Conservation (phyloP, 2,797 vertebrate species). For the Argentina silus region DNA sequence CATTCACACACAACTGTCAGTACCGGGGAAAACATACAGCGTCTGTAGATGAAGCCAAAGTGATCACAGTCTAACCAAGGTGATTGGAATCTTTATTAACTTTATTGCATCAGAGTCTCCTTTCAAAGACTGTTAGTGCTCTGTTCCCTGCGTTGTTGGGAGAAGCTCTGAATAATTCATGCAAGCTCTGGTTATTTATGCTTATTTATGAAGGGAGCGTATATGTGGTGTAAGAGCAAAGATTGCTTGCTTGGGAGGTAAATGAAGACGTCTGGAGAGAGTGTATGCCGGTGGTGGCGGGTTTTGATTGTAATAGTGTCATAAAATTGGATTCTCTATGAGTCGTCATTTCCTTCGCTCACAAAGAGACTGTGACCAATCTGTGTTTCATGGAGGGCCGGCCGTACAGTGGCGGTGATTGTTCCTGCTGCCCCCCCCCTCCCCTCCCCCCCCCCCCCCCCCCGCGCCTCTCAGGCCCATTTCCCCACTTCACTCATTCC, state of each 20-base stretch:
- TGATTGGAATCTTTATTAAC: constrained; percentile 73
- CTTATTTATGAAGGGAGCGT: constrained; percentile 73
- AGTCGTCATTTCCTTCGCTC: constrained; percentile 37
- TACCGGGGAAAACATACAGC: constrained; percentile 57
- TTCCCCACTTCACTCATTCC: constrained; percentile 19
- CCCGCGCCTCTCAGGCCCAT: constrained; percentile 26
- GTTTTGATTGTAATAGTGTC: constrained; percentile 54
- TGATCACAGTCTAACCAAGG: constrained; percentile 63
- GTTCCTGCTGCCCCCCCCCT: constrained; percentile 27
- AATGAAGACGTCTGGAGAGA: constrained; percentile 65
- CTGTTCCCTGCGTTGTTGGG: constrained; percentile 56
- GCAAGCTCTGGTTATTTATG: constrained; percentile 72
- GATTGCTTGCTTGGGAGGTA: constrained; percentile 55
- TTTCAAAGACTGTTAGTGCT: constrained; percentile 71
- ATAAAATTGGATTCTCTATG: constrained; percentile 61
- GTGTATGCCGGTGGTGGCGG: constrained; percentile 27
- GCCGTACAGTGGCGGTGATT: constrained; percentile 58
- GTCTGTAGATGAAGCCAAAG: constrained; percentile 65
- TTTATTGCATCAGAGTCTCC: constrained; percentile 57
- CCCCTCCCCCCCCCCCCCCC: not conserved
- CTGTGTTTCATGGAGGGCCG: constrained; percentile 27
- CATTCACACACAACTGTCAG: constrained; percentile 53
- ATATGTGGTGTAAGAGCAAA: constrained; percentile 45
- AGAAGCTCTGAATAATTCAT: constrained; percentile 77
- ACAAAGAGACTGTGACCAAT: constrained; percentile 61